Percentiles rank a stretch among this genome's conserved stretches.
Conservation (phyloP, 2,113 vertebrate species). For the Lipophrys pholis region DNA sequence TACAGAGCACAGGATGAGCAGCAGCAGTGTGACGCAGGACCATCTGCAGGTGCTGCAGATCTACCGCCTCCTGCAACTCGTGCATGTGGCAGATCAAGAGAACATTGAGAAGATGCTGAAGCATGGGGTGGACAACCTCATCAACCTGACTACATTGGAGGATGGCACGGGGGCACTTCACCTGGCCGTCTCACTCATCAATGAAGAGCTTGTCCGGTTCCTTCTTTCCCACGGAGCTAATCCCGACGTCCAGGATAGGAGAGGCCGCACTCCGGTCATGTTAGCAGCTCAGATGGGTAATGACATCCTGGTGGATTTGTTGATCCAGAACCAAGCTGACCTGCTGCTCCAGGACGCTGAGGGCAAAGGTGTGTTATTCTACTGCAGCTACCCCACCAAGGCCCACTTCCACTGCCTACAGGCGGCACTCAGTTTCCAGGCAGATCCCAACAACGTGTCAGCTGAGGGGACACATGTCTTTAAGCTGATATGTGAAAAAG, state of each 20-base stretch:
- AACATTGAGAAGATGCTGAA: conserved; percentile 88
- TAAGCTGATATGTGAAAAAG: conserved; percentile 88
- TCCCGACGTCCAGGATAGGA: conserved; percentile 87
- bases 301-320: conserved; percentile 81
- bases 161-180: conserved; percentile 88
- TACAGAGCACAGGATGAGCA: conserved; percentile 41
- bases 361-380: conserved; percentile 94
- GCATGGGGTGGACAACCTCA: conserved; percentile 86
- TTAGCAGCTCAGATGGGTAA: conserved; percentile 90
- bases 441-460: conserved; percentile 89
- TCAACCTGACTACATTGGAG: conserved; percentile 89
- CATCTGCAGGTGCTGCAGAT: conserved; percentile 89
- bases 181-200: conserved; percentile 85
- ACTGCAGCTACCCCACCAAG: conserved; percentile 88
- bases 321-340: conserved; percentile 85
- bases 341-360: conserved; percentile 88
- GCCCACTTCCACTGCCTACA: conserved; percentile 86
- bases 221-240: conserved; percentile 86
- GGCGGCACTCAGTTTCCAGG: conserved; percentile 84
- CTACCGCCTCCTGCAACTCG: conserved; percentile 90
- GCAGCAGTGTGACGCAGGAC: conserved; percentile 65
- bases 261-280: conserved; percentile 89
- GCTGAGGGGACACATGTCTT: conserved; percentile 86
- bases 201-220: conserved; percentile 87
- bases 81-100: conserved; percentile 82